phyloP scores from a whole-genome alignment of 2,797 vertebrate species.

The Lerista edwardsae region DNA sequence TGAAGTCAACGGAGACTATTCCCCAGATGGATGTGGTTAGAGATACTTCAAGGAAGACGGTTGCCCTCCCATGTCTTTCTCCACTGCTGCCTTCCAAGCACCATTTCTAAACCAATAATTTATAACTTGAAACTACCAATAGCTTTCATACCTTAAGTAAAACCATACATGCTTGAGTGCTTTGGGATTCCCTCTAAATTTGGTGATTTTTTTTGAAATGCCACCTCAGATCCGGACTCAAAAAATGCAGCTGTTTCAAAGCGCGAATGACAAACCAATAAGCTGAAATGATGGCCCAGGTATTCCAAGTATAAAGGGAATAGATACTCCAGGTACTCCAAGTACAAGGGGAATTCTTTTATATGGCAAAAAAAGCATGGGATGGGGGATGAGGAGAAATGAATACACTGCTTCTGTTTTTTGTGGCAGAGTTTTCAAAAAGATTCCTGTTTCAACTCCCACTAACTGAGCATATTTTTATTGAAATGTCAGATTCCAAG shows the following conservation, averaged over 20 bases:
- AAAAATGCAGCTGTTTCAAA: constrained; percentile 20
- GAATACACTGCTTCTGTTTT: background rate
- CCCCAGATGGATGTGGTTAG: no score
- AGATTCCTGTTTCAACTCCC: constrained; percentile 66
- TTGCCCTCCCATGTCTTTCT: background rate
- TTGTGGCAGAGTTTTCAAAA: constrained; percentile 23
- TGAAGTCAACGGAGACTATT: background rate
- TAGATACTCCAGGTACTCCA: no score
- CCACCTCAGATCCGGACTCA: constrained; percentile 35
- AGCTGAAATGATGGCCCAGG: constrained; percentile 26
- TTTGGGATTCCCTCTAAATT: background rate
- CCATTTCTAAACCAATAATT: background rate
- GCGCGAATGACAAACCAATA: constrained; percentile 25
- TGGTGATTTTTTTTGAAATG: background rate
- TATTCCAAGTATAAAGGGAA: background rate
- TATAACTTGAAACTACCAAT: background rate
- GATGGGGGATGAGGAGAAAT: background rate
- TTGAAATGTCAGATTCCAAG: constrained; percentile 63
- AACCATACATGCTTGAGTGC: background rate
- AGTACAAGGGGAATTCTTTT: no score
- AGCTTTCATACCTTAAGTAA: constrained; percentile 12
- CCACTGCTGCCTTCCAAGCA: background rate
- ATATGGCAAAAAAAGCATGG: constrained; percentile 29
- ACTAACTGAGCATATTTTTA: constrained; percentile 65
- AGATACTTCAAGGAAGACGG: no score